Evolutionary conservation across 2,113 vertebrate species (phyloP), one percentile per base, ranked within the genome.

Genomic region (Promerops cafer): DNA sequence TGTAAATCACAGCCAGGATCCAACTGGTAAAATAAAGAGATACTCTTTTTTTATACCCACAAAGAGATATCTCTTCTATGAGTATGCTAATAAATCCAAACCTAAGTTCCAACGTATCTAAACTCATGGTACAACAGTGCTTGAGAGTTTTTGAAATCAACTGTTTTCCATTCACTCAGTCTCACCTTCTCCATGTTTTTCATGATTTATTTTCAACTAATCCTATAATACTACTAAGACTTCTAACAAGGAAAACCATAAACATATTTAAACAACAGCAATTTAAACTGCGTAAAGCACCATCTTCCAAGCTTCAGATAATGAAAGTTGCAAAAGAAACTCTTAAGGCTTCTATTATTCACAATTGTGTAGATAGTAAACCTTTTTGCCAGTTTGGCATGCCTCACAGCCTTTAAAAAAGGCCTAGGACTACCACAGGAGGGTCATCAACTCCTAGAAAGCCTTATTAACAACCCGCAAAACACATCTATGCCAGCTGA

Each of bases 1-100:
- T 87, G 47, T 94, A 95, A 69, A 81, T 91, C 84, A 96, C 92
- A 84, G 60, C 18, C 72, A 66, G 68, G 53, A 96, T 87, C 40
- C 80, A 89, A 94, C 10, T 83, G 63, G 60, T 65, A 95, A 93
- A 97, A 97, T 87, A 95, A 96, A 96, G n/a, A n/a, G n/a, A n/a
- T n/a, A n/a, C n/a, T n/a, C n/a, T n/a, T n/a, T n/a, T n/a, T n/a
- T n/a, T n/a, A n/a, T n/a, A 66, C 57, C 83, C 81, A n/a, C 40
- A 63, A 80, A 83, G 40, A 96, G 70, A 83, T 72, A 86, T 40
- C 56, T 93, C 71, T 94, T 95, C 74, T 60, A 63, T 54, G 61
- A 92, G 35, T 74, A 94, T 64, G 44, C 20, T 69, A 93, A 96
- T 95, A 96, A 95, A 95, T 92, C 37, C 88, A 93, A 94, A 79